Percentiles rank a stretch among this genome's conserved stretches.
Evolutionary conservation across 2,888 invertebrate genomes (phyloP).

Genomic region (Boloria selene): DNA sequence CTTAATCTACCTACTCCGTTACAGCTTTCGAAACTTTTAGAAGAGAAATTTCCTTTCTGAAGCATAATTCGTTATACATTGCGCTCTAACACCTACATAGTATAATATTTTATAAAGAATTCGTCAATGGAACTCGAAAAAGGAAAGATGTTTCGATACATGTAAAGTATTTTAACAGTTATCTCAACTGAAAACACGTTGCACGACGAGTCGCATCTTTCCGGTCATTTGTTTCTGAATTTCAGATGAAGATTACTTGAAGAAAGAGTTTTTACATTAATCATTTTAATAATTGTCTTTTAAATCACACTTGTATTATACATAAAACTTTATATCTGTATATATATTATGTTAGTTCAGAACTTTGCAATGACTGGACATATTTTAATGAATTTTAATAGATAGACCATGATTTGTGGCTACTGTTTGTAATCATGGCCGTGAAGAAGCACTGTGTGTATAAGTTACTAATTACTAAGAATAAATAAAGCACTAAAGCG

Average conservation of each 20-base stretch:
- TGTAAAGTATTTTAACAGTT: conserved; percentile 15
- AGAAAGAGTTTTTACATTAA: conserved; percentile 14
- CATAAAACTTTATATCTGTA: too few relatives aligned
- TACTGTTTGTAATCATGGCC: too few relatives aligned
- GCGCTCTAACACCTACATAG: neutral
- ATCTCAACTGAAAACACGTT: conserved; percentile 31
- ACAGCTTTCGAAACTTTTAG: conserved; percentile 24
- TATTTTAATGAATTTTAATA: too few relatives aligned
- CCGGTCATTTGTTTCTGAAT: conserved; percentile 35
- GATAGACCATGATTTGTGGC: too few relatives aligned
- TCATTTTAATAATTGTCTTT: conserved; percentile 8
- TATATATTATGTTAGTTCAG: too few relatives aligned
- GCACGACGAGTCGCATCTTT: conserved; percentile 30
- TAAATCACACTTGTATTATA: neutral
- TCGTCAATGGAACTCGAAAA: conserved; percentile 7
- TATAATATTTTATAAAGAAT: neutral
- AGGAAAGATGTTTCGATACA: conserved; percentile 1
- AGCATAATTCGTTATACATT: conserved; percentile 18
- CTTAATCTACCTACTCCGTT: conserved; percentile 27
- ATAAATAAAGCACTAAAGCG: too few relatives aligned
- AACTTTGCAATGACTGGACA: too few relatives aligned
- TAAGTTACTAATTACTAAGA: too few relatives aligned
- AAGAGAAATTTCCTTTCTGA: conserved; percentile 2
- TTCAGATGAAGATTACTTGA: conserved; percentile 30
- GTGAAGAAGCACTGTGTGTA: too few relatives aligned